Evolutionary conservation across 2,797 vertebrate species (phyloP).

Genomic region (Sebastes trivittatus): DNA sequence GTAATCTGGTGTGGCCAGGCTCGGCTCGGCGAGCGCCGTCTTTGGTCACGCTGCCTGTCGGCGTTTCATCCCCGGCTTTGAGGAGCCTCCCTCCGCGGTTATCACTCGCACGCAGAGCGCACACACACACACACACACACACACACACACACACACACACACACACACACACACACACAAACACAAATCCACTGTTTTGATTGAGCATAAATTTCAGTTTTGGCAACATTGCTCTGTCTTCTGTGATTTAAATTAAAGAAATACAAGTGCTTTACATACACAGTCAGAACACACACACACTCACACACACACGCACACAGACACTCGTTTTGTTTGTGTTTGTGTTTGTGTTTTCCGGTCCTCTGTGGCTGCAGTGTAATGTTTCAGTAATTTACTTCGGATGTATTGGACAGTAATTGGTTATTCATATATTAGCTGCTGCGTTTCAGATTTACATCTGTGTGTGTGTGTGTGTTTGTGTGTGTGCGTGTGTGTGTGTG

Average conservation of each 20-base stretch:
- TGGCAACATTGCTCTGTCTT: background rate
- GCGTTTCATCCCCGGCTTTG: constrained; percentile 63
- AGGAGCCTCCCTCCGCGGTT: constrained; percentile 51
- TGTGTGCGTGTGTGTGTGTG: background rate
- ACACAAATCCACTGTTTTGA: background rate
- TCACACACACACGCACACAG: background rate
- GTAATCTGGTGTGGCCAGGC: constrained; percentile 62
- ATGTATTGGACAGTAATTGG: constrained; percentile 49
- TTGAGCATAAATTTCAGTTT: constrained; percentile 13
- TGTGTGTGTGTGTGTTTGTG: constrained; percentile 4
- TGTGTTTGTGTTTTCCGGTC: constrained; percentile 22
- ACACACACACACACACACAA: background rate
- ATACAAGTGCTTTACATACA: constrained; percentile 3
- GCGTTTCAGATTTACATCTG: constrained; percentile 18
- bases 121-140: constrained; percentile 25
- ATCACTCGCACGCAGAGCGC: constrained; percentile 53
- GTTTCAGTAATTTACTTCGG: constrained; percentile 51
- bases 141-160: constrained; percentile 5
- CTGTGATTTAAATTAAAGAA: constrained; percentile 21
- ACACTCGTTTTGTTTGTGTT: background rate
- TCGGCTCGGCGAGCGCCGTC: constrained; percentile 36
- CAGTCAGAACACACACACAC: background rate
- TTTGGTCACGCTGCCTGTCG: constrained; percentile 63
- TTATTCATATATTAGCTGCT: constrained; percentile 53
- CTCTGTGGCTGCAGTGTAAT: constrained; percentile 33